Evolutionary conservation across 1,140 invertebrate genomes (phyloP).

Genomic region (Lepidurus arcticus): DNA sequence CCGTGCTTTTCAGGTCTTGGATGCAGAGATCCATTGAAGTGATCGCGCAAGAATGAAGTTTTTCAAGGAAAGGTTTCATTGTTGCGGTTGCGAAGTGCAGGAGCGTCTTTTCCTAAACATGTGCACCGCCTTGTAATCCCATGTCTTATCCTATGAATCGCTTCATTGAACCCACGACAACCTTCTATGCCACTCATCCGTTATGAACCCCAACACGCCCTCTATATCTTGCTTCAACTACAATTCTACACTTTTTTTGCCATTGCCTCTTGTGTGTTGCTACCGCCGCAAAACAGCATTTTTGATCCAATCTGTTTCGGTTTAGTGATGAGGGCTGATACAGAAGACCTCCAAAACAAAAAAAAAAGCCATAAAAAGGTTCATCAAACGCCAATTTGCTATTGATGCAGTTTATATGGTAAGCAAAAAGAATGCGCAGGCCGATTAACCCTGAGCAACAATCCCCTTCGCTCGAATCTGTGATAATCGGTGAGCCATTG

Average conservation of each 20-base stretch:
- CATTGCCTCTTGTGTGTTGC: background rate
- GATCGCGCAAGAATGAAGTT: conserved; percentile 18
- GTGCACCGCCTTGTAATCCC: conserved; percentile 17
- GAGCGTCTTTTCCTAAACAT: conserved; percentile 14
- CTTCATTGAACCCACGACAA: background rate
- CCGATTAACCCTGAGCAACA: conserved; percentile 13
- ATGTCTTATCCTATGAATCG: conserved; percentile 19
- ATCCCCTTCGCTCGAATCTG: conserved; percentile 9
- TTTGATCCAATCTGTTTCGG: conserved; percentile 21
- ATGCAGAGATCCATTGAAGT: background rate
- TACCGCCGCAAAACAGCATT: background rate
- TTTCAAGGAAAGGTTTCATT: conserved; percentile 10
- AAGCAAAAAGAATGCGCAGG: background rate
- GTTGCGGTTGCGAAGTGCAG: conserved; percentile 17
- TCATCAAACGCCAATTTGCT: conserved; percentile 14
- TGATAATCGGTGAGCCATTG: conserved; percentile 21
- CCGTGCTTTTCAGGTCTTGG: background rate
- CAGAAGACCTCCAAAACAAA: background rate
- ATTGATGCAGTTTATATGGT: background rate
- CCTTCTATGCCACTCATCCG: conserved; percentile 21
- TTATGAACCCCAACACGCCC: conserved; percentile 13
- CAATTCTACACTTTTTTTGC: background rate
- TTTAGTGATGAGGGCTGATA: conserved; percentile 17
- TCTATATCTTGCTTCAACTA: background rate
- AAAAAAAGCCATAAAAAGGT: background rate